Base-by-base conservation (phyloP, 1,140 invertebrate genomes). In the Drosophila ananassae region DNA sequence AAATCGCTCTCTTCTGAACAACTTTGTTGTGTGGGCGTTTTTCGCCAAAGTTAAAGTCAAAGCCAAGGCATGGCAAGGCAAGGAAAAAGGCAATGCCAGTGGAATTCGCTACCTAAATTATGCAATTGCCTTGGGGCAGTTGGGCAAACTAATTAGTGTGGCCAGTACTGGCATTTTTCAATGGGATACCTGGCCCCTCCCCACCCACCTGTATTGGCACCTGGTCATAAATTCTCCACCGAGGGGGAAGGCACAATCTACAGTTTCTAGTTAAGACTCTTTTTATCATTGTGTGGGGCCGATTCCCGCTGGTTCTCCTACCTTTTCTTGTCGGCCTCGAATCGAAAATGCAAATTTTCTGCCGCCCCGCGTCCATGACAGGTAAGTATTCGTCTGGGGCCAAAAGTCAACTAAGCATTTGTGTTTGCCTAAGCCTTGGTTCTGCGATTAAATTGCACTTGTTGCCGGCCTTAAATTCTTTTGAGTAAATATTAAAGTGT, bases 131-230 rank as follows among this genome's bases (percentile, higher is more conserved):
- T 21, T 21, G n/a, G 24, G 50, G 48, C 37, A 61, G 44, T 48
- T 54, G 44, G 52, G 13, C 62, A 85, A 89, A 87, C 79, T 87
- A 87, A 87, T 87, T 89, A 87, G 82, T 89, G 82, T 83, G 79
- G 64, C 72, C 44, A 55, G 12, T 28, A 53, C 53, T 53, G 50
- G 30, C 72, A 67, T 74, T 74, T 75, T 50, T 73, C 71, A 73
- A 48, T 34, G 58, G 41, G 34, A n/a, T 37, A 37, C 34, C 34
- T 0, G 12, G 12, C 34, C 34, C 34, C 34, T n/a, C 34, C 34
- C 10, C 28, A 22, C 64, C 58, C 25, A 13, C 13, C 58, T 13
- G 32, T 54, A 73, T 73, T 73, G 50, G 72, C 71, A 75, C 72
- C 53, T 54, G 51, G 13, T 46, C 61, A 75, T 66, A 75, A 75